Percentiles rank a stretch among this genome's conserved stretches.
Conservation (phyloP, 2,888 invertebrate genomes). For the Gandaritis pyraliata region DNA sequence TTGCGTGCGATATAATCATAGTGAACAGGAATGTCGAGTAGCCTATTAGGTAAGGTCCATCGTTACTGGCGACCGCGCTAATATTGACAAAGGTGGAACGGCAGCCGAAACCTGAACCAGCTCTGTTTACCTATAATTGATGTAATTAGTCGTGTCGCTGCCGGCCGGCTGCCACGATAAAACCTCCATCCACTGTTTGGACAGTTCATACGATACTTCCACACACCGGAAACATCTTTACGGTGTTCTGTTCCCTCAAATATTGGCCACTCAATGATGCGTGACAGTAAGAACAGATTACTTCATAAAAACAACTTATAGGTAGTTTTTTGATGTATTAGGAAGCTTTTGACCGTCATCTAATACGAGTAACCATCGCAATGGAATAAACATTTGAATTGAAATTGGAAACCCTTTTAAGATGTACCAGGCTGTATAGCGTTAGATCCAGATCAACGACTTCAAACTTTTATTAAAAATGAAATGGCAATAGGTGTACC, state of each 20-base stretch:
- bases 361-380: neutral
- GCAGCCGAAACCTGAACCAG: constrained; percentile 72
- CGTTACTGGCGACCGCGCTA: constrained; percentile 55
- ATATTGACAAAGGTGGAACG: constrained; percentile 80
- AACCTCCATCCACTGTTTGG: constrained; percentile 71
- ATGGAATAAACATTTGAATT: constrained; percentile 6
- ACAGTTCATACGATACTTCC: constrained; percentile 81
- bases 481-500: no score
- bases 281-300: constrained; percentile 66
- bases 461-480: neutral
- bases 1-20: neutral
- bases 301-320: constrained; percentile 40
- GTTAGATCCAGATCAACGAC: neutral
- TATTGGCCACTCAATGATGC: constrained; percentile 80
- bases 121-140: constrained; percentile 82
- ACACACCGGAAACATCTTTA: constrained; percentile 79
- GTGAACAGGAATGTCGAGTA: constrained; percentile 9
- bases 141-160: constrained; percentile 82
- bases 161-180: constrained; percentile 72
- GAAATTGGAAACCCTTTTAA: constrained; percentile 2
- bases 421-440: neutral
- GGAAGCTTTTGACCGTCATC: constrained; percentile 12
- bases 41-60: constrained; percentile 23
- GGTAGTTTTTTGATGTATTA: constrained; percentile 14
- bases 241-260: constrained; percentile 77